A percentile compares a stretch with the other conserved stretches of the same genome.
Conservation (phyloP, 1,140 invertebrate genomes). For the Amyelois transitella region DNA sequence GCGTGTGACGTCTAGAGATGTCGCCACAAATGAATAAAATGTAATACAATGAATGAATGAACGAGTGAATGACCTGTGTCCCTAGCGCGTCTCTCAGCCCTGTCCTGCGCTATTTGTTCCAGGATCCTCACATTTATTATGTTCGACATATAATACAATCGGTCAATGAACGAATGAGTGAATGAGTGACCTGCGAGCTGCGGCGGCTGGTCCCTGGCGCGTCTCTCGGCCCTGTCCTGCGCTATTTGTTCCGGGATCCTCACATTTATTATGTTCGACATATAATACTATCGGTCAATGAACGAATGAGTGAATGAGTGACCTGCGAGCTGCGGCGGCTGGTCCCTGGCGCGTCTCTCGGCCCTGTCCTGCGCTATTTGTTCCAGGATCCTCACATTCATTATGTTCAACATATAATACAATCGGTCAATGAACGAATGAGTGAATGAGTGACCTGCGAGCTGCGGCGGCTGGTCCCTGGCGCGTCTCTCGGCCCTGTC, state of each 20-base stretch:
- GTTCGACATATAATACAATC: too few species aligned
- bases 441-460: conserved; percentile 23
- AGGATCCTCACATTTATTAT: too few species aligned
- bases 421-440: conserved; percentile 7
- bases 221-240: conserved; percentile 80
- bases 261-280: too few species aligned
- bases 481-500: conserved; percentile 79
- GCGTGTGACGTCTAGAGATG: too few species aligned
- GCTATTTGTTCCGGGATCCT: conserved; percentile 84
- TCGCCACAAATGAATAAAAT: too few species aligned
- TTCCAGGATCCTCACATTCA: conserved; percentile 80
- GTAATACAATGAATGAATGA: too few species aligned
- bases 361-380: conserved; percentile 86
- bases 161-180: too few species aligned
- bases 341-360: conserved; percentile 70
- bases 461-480: conserved; percentile 29
- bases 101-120: conserved; percentile 85
- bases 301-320: conserved; percentile 22
- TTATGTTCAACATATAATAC: too few species aligned
- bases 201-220: conserved; percentile 44
- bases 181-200: too few species aligned
- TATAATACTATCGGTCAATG: too few species aligned
- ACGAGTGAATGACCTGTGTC: too few species aligned
- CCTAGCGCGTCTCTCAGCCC: conserved; percentile 74
- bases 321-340: conserved; percentile 7